phyloP scores from a whole-genome alignment of 1,140 invertebrate genomes.

The Muscidifurax raptorellus region DNA sequence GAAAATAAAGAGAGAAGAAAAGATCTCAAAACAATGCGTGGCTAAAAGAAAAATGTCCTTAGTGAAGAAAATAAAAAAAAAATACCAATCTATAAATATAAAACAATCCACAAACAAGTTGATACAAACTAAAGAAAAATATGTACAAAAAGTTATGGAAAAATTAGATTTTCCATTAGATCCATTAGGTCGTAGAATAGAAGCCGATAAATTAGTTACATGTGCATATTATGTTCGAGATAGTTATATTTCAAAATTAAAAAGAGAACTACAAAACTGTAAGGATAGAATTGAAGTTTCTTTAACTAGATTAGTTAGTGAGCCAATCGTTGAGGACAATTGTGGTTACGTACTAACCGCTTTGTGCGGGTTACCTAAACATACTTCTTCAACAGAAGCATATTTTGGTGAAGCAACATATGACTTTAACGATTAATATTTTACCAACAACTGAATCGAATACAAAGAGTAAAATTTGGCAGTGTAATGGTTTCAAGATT shows the following conservation, averaged over 20 bases:
- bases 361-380: background rate
- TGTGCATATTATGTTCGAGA: background rate
- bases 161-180: background rate
- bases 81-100: background rate
- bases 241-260: background rate
- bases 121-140: conserved; percentile 5
- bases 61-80: conserved; percentile 10
- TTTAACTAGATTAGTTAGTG: background rate
- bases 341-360: background rate
- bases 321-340: background rate
- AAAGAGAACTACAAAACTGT: background rate
- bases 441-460: background rate
- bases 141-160: background rate
- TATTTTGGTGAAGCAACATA: conserved; percentile 2
- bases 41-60: background rate
- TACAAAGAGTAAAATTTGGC: conserved; percentile 4
- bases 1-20: no score
- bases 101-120: background rate
- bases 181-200: background rate
- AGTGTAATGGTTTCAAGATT: conserved; percentile 12
- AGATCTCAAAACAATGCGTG: no score
- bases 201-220: background rate
- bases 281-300: conserved; percentile 10
- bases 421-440: background rate
- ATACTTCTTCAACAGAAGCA: conserved; percentile 5